Evolutionary conservation across 2,797 vertebrate genomes (phyloP).

Genomic region (Sebastes steindachneri): DNA sequence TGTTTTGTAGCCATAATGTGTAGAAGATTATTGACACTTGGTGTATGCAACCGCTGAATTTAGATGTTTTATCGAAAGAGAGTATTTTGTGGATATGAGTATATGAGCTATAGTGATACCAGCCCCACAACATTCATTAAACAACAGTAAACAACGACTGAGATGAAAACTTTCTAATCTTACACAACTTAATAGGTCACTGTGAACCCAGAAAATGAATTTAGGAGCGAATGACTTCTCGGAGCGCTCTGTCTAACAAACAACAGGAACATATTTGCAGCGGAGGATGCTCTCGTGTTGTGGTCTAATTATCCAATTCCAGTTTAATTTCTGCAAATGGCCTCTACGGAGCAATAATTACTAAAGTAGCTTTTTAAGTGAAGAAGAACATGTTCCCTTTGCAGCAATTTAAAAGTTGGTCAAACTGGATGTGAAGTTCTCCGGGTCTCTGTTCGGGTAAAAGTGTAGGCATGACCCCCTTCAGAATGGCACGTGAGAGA

Average conservation of each 20-base stretch:
- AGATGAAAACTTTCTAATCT: neutral
- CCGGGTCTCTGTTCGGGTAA: neutral
- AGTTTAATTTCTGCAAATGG: conserved; percentile 25
- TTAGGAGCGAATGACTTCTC: neutral
- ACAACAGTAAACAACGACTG: neutral
- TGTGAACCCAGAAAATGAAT: neutral
- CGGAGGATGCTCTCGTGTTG: neutral
- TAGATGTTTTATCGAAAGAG: neutral
- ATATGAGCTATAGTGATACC: neutral
- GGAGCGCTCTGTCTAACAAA: neutral
- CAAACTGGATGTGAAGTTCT: neutral
- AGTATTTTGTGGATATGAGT: neutral
- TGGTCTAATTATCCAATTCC: conserved; percentile 1
- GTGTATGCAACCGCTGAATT: neutral
- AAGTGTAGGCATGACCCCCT: neutral
- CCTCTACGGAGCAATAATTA: neutral
- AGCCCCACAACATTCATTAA: neutral
- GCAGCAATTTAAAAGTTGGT: neutral
- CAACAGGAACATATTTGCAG: neutral
- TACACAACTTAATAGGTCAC: neutral
- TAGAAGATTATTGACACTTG: neutral
- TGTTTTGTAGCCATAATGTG: neutral
- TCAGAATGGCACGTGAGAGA: neutral
- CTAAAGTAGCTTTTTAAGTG: neutral
- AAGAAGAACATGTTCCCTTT: conserved; percentile 7